phyloP scores from a whole-genome alignment of 1,140 invertebrate species.

The Scaptomyza hsui region DNA sequence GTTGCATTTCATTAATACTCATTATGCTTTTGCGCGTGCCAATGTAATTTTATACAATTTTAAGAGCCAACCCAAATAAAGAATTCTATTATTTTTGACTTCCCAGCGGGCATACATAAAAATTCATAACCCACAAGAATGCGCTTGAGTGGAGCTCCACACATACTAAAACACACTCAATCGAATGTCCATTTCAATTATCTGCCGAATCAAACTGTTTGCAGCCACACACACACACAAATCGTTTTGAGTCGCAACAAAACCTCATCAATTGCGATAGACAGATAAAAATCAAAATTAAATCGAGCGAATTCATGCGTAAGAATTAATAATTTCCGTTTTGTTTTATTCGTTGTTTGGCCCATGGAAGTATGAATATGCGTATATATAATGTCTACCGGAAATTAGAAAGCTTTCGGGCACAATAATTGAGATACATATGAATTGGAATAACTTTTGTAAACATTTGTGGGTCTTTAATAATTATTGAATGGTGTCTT shows the following conservation, averaged over 20 bases:
- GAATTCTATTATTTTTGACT: conserved; percentile 60
- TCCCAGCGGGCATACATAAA: conserved; percentile 51
- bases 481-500: not conserved
- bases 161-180: conserved; percentile 11
- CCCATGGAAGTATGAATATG: conserved; percentile 13
- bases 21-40: conserved; percentile 4
- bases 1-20: conserved; percentile 26
- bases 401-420: conserved; percentile 37
- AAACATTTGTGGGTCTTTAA: not conserved
- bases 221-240: conserved; percentile 15
- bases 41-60: conserved; percentile 42
- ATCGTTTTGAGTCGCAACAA: conserved; percentile 12
- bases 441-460: not conserved
- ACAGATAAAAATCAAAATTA: conserved; percentile 74
- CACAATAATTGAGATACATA: conserved; percentile 9
- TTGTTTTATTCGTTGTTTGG: conserved; percentile 31
- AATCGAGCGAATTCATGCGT: conserved; percentile 76
- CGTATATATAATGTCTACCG: conserved; percentile 23
- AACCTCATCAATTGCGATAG: conserved; percentile 51
- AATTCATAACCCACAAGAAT: conserved; percentile 68
- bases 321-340: conserved; percentile 79
- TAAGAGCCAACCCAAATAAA: conserved; percentile 29
- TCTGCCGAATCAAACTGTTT: conserved; percentile 43
- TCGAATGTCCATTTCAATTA: conserved; percentile 69
- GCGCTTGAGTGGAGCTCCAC: conserved; percentile 43